phyloP scores from a whole-genome alignment of 2,888 invertebrate genomes.

The Chouioia cunea region DNA sequence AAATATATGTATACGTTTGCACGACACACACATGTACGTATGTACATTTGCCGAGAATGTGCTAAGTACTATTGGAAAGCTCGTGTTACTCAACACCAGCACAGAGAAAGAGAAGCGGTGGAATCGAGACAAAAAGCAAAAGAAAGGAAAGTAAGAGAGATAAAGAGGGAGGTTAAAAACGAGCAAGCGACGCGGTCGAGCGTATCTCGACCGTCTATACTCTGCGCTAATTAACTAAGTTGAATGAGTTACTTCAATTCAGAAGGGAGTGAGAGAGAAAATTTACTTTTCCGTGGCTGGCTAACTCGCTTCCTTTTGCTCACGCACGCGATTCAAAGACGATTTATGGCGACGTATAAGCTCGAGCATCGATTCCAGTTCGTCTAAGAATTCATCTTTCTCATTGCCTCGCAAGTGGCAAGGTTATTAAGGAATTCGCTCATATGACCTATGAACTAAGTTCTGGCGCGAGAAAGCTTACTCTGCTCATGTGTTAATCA shows the following conservation, averaged over 20 bases:
- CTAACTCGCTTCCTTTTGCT: neutral
- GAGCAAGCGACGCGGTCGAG: conserved; percentile 18
- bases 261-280: conserved; percentile 50
- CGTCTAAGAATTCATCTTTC: conserved; percentile 2
- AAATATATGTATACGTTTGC: neutral
- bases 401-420: neutral
- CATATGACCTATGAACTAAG: conserved; percentile 39
- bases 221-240: conserved; percentile 55
- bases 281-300: conserved; percentile 48
- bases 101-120: neutral
- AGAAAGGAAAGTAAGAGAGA: neutral
- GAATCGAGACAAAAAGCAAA: neutral
- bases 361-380: conserved; percentile 41
- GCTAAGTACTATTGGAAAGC: conserved; percentile 34
- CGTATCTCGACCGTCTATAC: conserved; percentile 30
- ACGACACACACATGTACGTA: too few relatives aligned
- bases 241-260: conserved; percentile 55
- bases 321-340: conserved; percentile 14
- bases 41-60: too few relatives aligned
- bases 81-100: conserved; percentile 13
- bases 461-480: neutral
- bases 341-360: conserved; percentile 41
- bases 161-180: conserved; percentile 17
- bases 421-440: conserved; percentile 38
- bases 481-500: conserved; percentile 42